Evolutionary conservation across 2,113 vertebrate species (phyloP).

Genomic region (Apaloderma vittatum): DNA sequence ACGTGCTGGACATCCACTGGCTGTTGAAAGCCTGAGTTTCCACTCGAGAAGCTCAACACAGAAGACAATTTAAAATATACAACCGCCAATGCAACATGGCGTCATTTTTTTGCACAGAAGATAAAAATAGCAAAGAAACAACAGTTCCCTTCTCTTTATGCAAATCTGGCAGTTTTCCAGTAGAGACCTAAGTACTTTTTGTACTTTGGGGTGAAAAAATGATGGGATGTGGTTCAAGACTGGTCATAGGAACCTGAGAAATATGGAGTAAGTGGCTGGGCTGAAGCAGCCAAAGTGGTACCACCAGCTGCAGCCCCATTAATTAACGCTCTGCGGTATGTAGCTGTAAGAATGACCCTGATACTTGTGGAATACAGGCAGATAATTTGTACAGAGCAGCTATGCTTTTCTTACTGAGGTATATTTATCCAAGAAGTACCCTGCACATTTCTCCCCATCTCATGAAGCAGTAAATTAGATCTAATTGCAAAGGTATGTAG

Average conservation of each 20-base stretch:
- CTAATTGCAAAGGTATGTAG: slow-evolving; percentile 81
- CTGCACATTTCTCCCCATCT: slow-evolving; percentile 73
- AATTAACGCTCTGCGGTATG: slow-evolving; percentile 85
- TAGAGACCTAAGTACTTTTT: slow-evolving; percentile 81
- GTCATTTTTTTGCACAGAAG: slow-evolving; percentile 72
- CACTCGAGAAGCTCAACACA: neutral
- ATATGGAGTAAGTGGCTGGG: slow-evolving; percentile 79
- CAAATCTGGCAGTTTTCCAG: slow-evolving; percentile 80
- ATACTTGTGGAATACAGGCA: slow-evolving; percentile 81
- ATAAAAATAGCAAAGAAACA: slow-evolving; percentile 82
- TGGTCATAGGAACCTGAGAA: slow-evolving; percentile 81
- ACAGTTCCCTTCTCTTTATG: slow-evolving; percentile 77
- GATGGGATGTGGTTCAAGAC: slow-evolving; percentile 85
- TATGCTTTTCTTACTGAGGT: slow-evolving; percentile 69
- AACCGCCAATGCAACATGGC: slow-evolving; percentile 61
- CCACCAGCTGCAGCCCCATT: slow-evolving; percentile 90
- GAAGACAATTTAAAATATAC: slow-evolving; percentile 40
- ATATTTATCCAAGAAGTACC: slow-evolving; percentile 81
- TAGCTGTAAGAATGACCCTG: slow-evolving; percentile 82
- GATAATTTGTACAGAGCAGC: slow-evolving; percentile 80
- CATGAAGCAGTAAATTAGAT: slow-evolving; percentile 84
- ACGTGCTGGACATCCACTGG: neutral
- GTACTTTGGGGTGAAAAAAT: slow-evolving; percentile 73
- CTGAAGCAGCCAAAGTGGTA: slow-evolving; percentile 86
- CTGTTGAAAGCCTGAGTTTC: neutral